Evolutionary conservation across 1,140 invertebrate genomes (phyloP).

Genomic region (Agrilus planipennis): DNA sequence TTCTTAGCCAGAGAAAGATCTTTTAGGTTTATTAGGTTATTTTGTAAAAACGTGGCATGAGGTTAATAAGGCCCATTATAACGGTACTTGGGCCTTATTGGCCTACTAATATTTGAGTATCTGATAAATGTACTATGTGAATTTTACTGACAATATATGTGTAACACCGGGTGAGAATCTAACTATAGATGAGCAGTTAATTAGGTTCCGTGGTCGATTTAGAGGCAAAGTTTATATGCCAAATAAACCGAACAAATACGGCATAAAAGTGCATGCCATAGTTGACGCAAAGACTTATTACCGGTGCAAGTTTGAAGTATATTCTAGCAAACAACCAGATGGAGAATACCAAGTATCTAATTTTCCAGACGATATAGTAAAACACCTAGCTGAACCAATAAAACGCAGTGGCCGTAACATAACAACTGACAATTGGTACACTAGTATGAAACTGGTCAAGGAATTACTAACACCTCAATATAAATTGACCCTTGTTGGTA

Average conservation of each 20-base stretch:
- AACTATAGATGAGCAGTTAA: conserved; percentile 20
- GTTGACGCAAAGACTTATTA: conserved; percentile 1
- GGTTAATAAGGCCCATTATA: too few species aligned
- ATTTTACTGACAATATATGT: too few species aligned
- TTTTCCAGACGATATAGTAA: conserved; percentile 1
- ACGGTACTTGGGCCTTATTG: too few species aligned
- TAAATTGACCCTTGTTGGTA: conserved; percentile 1
- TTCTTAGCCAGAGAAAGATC: too few species aligned
- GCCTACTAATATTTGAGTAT: too few species aligned
- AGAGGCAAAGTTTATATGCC: conserved; percentile 8
- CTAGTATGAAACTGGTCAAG: too few species aligned
- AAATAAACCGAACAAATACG: conserved; percentile 10
- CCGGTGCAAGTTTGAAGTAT: conserved; percentile 1
- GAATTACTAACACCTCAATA: conserved; percentile 2
- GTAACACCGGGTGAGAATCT: too few species aligned
- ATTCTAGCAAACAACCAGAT: conserved; percentile 2
- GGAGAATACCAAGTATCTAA: conserved; percentile 11
- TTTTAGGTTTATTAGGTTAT: too few species aligned
- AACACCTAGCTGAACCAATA: conserved; percentile 1
- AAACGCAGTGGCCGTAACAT: not conserved
- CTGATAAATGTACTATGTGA: too few species aligned
- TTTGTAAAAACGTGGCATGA: too few species aligned
- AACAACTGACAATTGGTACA: too few species aligned
- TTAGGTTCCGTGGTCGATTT: not conserved
- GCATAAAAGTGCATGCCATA: conserved; percentile 2